A percentile compares a stretch with the other conserved stretches of the same genome.
Evolutionary conservation across 92 coral and sea anemone species (phyloP).

Genomic region (Zoanthus sociatus): DNA sequence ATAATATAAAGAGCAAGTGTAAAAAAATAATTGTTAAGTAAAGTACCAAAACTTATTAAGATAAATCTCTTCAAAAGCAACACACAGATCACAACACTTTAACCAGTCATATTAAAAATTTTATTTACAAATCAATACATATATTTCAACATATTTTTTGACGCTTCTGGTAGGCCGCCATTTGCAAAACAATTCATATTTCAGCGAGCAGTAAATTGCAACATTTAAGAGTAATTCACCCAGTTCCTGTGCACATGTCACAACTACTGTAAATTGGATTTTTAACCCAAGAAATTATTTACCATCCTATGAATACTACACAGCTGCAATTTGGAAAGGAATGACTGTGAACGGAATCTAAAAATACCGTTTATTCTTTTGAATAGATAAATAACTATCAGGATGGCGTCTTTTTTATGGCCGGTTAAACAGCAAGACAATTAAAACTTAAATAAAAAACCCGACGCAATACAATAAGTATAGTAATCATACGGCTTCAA

Average conservation of each 20-base stretch:
- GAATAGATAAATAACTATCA: not conserved
- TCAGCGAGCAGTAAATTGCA: constrained; percentile 45
- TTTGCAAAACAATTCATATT: constrained; percentile 25
- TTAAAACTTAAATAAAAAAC: too few species aligned
- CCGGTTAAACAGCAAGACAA: not conserved
- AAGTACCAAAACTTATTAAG: too few species aligned
- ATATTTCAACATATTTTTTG: constrained; percentile 28
- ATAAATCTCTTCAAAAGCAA: not conserved
- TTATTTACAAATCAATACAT: constrained; percentile 54
- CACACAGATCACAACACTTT: not conserved
- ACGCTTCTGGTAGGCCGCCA: not conserved
- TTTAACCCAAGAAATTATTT: not conserved
- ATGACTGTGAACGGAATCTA: constrained; percentile 18
- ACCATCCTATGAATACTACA: not conserved
- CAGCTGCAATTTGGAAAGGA: constrained; percentile 10
- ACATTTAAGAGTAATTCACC: constrained; percentile 3
- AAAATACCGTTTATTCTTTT: not conserved
- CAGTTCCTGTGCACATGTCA: not conserved
- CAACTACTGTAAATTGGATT: not conserved
- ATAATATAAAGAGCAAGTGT: too few species aligned
- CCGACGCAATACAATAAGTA: too few species aligned
- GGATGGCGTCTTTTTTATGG: not conserved
- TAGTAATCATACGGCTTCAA: too few species aligned
- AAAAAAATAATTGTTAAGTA: too few species aligned
- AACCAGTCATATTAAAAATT: constrained; percentile 45